phyloP scores from a whole-genome alignment of 2,113 vertebrate species.

The Fulica atra region DNA sequence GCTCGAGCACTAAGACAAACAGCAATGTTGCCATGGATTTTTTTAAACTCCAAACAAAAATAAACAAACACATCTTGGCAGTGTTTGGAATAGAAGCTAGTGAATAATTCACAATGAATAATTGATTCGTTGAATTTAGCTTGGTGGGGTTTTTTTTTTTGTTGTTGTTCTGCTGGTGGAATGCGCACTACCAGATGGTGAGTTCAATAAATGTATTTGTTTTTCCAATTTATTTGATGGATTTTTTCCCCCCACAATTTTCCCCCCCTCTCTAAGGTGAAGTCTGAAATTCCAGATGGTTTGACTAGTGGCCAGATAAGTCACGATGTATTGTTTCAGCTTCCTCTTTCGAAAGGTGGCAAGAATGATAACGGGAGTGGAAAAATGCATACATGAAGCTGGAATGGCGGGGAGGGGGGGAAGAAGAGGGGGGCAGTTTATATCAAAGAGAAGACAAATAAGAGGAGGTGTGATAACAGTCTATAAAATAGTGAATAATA shows the following conservation, averaged over 20 bases:
- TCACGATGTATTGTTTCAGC: constrained; percentile 39
- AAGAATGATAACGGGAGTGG: constrained; percentile 25
- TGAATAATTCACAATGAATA: constrained; percentile 77
- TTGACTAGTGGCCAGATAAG: constrained; percentile 59
- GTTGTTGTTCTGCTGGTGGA: constrained; percentile 8
- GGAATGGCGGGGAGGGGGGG: neutral
- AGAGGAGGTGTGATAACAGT: neutral
- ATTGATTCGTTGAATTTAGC: constrained; percentile 73
- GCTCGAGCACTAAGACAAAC: constrained; percentile 55
- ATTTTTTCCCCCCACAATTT: neutral
- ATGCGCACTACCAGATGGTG: constrained; percentile 64
- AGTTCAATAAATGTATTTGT: constrained; percentile 71
- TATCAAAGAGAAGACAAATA: constrained; percentile 28
- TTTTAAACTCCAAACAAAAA: constrained; percentile 68
- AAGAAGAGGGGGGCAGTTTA: neutral
- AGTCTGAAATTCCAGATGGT: constrained; percentile 63
- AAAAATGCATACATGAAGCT: neutral
- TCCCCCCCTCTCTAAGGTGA: neutral
- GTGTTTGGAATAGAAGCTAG: constrained; percentile 62
- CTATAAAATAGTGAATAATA: constrained; percentile 12
- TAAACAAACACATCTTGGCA: constrained; percentile 72
- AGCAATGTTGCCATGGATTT: constrained; percentile 54
- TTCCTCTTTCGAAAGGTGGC: constrained; percentile 34
- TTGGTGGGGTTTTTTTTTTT: neutral
- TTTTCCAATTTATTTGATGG: constrained; percentile 69